Percentiles rank a stretch among this genome's conserved stretches.
These are phyloP conservation scores for Cynoglossus semilaevis DNA, from an alignment of 2,113 vertebrate genomes.

Conservation along the genomic window DNA sequence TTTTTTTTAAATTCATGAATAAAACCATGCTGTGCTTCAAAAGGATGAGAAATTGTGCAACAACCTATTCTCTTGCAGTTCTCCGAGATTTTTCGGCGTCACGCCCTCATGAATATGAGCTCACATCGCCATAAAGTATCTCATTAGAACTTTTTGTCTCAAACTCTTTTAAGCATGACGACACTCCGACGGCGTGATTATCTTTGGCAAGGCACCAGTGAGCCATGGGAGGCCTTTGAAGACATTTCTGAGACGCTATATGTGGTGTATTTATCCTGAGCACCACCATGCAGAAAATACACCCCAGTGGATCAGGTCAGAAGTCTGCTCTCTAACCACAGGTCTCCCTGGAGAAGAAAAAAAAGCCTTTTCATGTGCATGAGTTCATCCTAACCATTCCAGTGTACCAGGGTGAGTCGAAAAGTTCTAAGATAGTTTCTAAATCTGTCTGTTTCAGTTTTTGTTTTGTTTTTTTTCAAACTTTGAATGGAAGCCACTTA, in stretches of 20 bases:
- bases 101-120: slow-evolving; percentile 4
- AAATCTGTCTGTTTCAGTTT: no score
- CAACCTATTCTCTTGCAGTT: slow-evolving; percentile 21
- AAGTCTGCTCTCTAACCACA: slow-evolving; percentile 12
- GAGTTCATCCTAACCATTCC: no score
- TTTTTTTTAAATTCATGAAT: slow-evolving; percentile 33
- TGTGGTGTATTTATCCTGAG: slow-evolving; percentile 64
- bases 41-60: slow-evolving; percentile 14
- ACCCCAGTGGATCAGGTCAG: slow-evolving; percentile 28
- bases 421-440: no score
- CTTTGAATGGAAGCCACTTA: no score
- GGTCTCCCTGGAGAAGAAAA: slow-evolving; percentile 30
- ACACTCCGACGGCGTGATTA: slow-evolving; percentile 46
- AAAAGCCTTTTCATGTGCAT: background rate
- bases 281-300: slow-evolving; percentile 57
- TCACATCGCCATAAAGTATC: slow-evolving; percentile 6
- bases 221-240: slow-evolving; percentile 59
- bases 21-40: slow-evolving; percentile 1
- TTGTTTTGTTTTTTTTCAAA: no score
- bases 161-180: slow-evolving; percentile 24
- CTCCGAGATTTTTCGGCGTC: slow-evolving; percentile 30
- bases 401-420: no score
- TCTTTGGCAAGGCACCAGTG: slow-evolving; percentile 57
- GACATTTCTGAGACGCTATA: slow-evolving; percentile 71
- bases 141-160: slow-evolving; percentile 11